Conservation (phyloP, 2,888 invertebrate species). For the Scelioninae gen. 2 region DNA sequence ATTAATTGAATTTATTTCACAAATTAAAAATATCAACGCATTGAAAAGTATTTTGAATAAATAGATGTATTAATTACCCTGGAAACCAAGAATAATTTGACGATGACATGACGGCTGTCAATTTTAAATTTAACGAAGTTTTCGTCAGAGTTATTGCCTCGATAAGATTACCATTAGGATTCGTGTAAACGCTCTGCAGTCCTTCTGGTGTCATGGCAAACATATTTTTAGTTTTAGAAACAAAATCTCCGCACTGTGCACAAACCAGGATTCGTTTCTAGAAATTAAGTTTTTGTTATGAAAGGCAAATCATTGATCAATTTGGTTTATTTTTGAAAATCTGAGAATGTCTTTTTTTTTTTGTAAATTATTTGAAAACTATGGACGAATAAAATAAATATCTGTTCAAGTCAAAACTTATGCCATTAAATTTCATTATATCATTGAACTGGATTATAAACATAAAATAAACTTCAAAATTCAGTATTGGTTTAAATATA, state of each 20-base stretch:
- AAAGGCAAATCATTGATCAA: no score
- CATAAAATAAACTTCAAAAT: no score
- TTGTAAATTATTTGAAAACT: no score
- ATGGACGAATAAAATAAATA: no score
- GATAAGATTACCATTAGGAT: constrained; percentile 52
- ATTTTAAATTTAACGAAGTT: constrained; percentile 43
- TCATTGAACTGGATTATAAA: no score
- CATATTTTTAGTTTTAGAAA: constrained; percentile 53
- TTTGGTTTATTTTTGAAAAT: no score
- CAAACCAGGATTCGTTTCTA: constrained; percentile 55
- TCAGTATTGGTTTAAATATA: no score
- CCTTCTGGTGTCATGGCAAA: constrained; percentile 59
- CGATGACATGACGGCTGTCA: constrained; percentile 7
- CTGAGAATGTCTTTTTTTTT: no score
- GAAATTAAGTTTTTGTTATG: no score
- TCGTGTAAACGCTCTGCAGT: constrained; percentile 53
- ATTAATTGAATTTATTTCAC: no score
- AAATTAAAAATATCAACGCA: constrained; percentile 4
- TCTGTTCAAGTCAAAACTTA: no score
- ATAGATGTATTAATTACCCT: constrained; percentile 40
- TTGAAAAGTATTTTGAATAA: constrained; percentile 2
- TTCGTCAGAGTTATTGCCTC: constrained; percentile 57
- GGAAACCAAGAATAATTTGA: constrained; percentile 58
- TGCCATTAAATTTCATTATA: no score
- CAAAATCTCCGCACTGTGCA: constrained; percentile 25